Conservation (phyloP, 1,140 invertebrate genomes). For the Drosophila bocqueti region DNA sequence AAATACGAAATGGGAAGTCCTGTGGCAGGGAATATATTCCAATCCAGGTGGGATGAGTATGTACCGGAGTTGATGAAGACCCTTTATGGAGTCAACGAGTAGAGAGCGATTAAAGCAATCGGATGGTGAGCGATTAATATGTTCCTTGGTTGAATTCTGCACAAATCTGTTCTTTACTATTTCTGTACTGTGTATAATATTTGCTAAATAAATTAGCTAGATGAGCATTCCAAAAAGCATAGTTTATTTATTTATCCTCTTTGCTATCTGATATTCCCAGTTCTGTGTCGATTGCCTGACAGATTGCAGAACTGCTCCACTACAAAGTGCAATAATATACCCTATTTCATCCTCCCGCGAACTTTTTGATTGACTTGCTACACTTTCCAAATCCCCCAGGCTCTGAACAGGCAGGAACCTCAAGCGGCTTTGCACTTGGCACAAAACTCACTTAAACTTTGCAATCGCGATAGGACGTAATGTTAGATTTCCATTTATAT, state of each 20-base stretch:
- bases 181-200: not conserved
- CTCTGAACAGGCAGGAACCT: constrained; percentile 31
- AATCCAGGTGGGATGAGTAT: constrained; percentile 95
- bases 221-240: constrained; percentile 39
- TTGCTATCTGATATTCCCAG: not conserved
- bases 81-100: constrained; percentile 53
- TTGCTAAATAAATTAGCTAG: constrained; percentile 24
- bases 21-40: constrained; percentile 94
- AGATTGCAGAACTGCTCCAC: not conserved
- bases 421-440: constrained; percentile 62
- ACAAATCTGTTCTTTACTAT: not conserved
- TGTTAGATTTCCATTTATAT: constrained; percentile 85
- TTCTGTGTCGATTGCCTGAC: not conserved
- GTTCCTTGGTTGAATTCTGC: constrained; percentile 16
- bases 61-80: constrained; percentile 87
- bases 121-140: not conserved
- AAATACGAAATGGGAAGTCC: constrained; percentile 92
- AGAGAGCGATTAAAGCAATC: not conserved
- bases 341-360: not conserved
- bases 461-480: constrained; percentile 82
- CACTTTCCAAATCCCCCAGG: constrained; percentile 55
- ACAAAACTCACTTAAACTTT: constrained; percentile 84
- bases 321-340: constrained; percentile 9
- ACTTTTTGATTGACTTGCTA: constrained; percentile 67
- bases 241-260: not conserved